These are phyloP conservation scores for Gallirallus australis DNA, from an alignment of 2,797 vertebrate genomes.

Conservation along the genomic window DNA sequence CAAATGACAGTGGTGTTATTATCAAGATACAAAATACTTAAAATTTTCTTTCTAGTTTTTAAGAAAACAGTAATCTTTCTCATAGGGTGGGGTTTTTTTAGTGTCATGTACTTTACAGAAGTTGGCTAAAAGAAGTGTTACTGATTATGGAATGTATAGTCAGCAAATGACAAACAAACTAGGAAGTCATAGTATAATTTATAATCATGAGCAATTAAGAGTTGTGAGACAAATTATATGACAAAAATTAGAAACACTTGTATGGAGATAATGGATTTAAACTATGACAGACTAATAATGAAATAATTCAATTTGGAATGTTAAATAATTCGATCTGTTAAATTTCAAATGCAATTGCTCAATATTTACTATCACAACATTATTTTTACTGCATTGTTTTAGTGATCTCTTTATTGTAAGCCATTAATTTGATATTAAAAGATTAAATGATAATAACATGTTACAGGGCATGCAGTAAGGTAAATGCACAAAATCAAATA, in stretches of 20 bases:
- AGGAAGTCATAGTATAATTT: not conserved
- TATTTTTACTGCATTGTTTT: constrained; percentile 8
- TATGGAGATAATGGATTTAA: constrained; percentile 14
- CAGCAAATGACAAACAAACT: not conserved
- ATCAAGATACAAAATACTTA: not conserved
- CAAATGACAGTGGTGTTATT: not conserved
- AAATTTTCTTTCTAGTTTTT: not conserved
- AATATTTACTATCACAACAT: not conserved
- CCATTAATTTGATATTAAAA: not conserved
- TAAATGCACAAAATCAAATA: not conserved
- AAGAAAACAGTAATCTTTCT: not conserved
- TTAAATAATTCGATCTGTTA: constrained; percentile 26
- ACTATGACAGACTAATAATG: constrained; percentile 31
- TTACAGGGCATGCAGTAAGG: not conserved
- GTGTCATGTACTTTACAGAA: not conserved
- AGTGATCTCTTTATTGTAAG: not conserved
- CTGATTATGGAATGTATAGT: not conserved
- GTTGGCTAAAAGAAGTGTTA: not conserved
- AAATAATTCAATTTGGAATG: constrained; percentile 14
- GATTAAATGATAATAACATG: not conserved
- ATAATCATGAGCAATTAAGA: not conserved
- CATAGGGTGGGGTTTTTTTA: not conserved
- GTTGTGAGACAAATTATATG: not conserved
- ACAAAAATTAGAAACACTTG: constrained; percentile 4
- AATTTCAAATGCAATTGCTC: not conserved